phyloP scores from a whole-genome alignment of 2,888 invertebrate species.

The Drosophila yooni region DNA sequence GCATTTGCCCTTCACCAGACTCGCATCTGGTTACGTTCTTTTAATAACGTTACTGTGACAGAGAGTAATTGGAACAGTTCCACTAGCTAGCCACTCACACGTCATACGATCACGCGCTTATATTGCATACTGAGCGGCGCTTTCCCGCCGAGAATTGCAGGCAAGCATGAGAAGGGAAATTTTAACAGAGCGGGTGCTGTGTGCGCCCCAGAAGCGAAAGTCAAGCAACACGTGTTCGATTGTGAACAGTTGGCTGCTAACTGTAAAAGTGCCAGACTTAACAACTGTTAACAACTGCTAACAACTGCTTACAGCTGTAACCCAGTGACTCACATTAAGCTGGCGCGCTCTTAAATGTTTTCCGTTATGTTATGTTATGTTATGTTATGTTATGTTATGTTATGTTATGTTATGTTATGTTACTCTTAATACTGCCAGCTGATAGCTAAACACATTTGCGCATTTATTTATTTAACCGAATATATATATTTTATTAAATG shows the following conservation, averaged over 20 bases:
- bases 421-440: constrained; percentile 22
- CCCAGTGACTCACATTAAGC: constrained; percentile 44
- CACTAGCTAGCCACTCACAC: constrained; percentile 16
- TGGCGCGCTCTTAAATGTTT: constrained; percentile 44
- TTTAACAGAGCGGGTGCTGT: constrained; percentile 61
- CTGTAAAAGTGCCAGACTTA: not conserved
- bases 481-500: constrained; percentile 67
- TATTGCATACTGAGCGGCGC: constrained; percentile 33
- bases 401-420: not conserved
- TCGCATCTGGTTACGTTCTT: constrained; percentile 28
- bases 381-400: not conserved
- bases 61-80: not conserved
- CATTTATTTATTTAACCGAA: constrained; percentile 59
- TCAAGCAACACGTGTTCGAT: constrained; percentile 62
- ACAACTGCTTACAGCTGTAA: constrained; percentile 33
- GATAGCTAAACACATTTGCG: constrained; percentile 36
- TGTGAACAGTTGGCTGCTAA: constrained; percentile 9
- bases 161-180: constrained; percentile 45
- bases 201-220: constrained; percentile 34
- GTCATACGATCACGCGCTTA: constrained; percentile 47
- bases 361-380: not conserved
- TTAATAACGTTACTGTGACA: not conserved
- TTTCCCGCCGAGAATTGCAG: constrained; percentile 8
- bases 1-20: constrained; percentile 7
- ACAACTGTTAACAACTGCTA: constrained; percentile 21